Conservation (phyloP, 2,113 vertebrate genomes). For the Myiopsitta monachus region DNA sequence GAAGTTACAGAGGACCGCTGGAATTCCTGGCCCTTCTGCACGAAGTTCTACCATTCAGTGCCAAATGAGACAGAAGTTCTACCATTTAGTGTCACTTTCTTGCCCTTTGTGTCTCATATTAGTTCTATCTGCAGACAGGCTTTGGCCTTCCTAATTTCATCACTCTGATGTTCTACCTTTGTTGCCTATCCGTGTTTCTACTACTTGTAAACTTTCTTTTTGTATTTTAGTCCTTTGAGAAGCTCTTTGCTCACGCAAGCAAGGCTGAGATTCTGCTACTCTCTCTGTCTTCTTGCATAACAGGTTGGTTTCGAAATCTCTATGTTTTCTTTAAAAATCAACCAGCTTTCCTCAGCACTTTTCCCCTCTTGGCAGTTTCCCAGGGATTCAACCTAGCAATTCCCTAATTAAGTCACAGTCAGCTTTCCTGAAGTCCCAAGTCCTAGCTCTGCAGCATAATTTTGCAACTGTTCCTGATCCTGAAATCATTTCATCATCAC, state of each 20-base stretch:
- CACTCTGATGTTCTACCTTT: not conserved
- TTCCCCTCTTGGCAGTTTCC: not conserved
- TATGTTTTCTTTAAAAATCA: conserved; percentile 13
- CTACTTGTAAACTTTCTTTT: not conserved
- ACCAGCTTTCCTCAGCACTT: not conserved
- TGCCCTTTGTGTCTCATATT: not conserved
- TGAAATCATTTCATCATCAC: not conserved
- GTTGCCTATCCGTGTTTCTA: not conserved
- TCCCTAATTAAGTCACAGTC: not conserved
- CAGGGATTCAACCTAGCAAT: not conserved
- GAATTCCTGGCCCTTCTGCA: not conserved
- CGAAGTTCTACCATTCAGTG: not conserved
- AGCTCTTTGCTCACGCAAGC: not conserved
- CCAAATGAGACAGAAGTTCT: not conserved
- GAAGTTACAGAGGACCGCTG: not conserved
- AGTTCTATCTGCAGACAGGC: not conserved
- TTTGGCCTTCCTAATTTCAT: not conserved
- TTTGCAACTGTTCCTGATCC: not conserved
- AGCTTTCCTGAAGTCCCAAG: not conserved
- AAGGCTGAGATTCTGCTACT: not conserved
- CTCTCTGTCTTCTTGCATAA: not conserved
- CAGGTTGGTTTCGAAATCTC: not conserved
- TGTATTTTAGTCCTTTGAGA: not conserved
- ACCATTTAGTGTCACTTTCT: not conserved
- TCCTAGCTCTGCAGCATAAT: not conserved